A percentile compares a stretch with the other conserved stretches of the same genome.
Conservation (phyloP, 2,888 invertebrate species). For the Invenusta paracnida region DNA sequence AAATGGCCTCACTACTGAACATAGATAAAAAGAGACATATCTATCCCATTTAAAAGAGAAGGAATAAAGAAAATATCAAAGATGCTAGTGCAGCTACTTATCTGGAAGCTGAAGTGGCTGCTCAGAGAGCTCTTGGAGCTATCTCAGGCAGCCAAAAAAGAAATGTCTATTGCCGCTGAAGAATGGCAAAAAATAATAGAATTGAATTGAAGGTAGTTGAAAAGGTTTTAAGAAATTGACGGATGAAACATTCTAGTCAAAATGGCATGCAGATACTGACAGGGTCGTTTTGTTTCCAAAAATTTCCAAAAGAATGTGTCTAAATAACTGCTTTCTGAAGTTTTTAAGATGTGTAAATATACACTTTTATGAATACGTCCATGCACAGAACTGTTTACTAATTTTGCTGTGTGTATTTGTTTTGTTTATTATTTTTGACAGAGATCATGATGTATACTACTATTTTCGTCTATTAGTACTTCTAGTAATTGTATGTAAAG, state of each 20-base stretch:
- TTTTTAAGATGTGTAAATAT: neutral
- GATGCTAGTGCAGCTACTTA: neutral
- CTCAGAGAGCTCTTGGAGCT: neutral
- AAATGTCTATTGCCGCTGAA: slow-evolving; percentile 2
- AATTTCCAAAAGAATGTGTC: neutral
- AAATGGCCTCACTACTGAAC: no score
- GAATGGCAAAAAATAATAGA: neutral
- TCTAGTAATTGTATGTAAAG: no score
- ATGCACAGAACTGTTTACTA: neutral
- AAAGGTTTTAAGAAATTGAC: slow-evolving; percentile 3
- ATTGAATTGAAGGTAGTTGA: neutral
- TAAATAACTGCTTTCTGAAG: slow-evolving; percentile 19
- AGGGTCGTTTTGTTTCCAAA: neutral
- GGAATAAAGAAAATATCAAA: slow-evolving; percentile 11
- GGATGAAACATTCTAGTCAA: neutral
- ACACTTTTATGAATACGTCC: neutral
- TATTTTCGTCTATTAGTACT: no score
- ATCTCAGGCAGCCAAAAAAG: neutral
- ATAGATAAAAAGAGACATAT: no score
- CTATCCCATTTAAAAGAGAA: no score
- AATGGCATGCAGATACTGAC: neutral
- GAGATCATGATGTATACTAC: no score
- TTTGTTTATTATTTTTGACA: no score
- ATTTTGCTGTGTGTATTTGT: slow-evolving; percentile 2
- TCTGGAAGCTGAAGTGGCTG: slow-evolving; percentile 16